A percentile compares a stretch with the other conserved stretches of the same genome.
These are phyloP conservation scores for Cygnus atratus DNA, from an alignment of 2,113 vertebrate species.

Conservation along the genomic window DNA sequence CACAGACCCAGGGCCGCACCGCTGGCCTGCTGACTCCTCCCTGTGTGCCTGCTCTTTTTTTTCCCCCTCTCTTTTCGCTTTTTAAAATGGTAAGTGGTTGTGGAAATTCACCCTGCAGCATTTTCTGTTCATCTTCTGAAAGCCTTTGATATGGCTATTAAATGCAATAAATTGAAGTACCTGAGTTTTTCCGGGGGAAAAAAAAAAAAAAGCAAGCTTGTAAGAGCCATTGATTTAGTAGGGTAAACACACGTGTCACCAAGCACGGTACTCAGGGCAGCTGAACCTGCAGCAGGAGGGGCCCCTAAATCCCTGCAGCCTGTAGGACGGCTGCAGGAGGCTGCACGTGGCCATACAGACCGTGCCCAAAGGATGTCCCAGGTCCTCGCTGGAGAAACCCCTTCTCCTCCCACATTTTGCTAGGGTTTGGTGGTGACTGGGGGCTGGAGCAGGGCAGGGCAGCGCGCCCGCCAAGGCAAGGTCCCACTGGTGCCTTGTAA, in stretches of 20 bases:
- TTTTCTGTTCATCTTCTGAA: background rate
- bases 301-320: background rate
- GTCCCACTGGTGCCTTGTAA: accelerated
- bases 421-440: accelerated
- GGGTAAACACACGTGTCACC: background rate
- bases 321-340: background rate
- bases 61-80: background rate
- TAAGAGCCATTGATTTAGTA: background rate
- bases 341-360: accelerated
- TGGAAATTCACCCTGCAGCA: slow-evolving; percentile 25
- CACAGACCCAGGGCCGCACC: background rate
- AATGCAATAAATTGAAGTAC: slow-evolving; percentile 53
- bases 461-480: background rate
- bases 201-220: background rate
- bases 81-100: background rate
- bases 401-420: background rate
- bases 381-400: accelerated
- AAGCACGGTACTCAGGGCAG: background rate
- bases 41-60: background rate
- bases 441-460: background rate
- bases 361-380: accelerated
- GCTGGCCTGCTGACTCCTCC: background rate
- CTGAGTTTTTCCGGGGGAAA: background rate
- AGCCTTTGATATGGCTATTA: slow-evolving; percentile 36
- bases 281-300: background rate